phyloP scores from a whole-genome alignment of 2,113 vertebrate species.

The Ptilonorhynchus violaceus region DNA sequence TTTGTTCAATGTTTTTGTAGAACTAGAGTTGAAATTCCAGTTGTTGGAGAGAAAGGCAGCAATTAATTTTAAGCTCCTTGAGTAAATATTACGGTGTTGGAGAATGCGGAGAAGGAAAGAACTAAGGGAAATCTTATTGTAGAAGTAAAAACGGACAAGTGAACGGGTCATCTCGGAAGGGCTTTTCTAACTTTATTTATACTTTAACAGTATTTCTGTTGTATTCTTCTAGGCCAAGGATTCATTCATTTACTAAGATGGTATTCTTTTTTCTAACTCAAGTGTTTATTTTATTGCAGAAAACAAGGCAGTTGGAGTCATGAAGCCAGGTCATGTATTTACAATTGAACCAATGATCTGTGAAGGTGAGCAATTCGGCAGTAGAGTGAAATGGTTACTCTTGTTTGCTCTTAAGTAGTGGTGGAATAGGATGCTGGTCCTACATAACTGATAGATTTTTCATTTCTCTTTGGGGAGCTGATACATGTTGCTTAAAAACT shows the following conservation, averaged over 20 bases:
- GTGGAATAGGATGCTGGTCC: not conserved
- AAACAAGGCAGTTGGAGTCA: slow-evolving; percentile 98
- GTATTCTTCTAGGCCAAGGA: not conserved
- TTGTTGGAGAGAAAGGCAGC: not conserved
- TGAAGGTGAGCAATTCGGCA: slow-evolving; percentile 83
- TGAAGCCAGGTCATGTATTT: slow-evolving; percentile 97
- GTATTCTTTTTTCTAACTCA: not conserved
- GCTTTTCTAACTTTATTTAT: not conserved
- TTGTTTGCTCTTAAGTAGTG: not conserved
- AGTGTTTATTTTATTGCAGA: slow-evolving; percentile 76
- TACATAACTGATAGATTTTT: not conserved
- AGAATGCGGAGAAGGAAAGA: not conserved
- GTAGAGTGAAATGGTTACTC: not conserved
- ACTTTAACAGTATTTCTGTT: not conserved
- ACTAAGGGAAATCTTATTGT: not conserved
- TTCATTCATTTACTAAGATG: not conserved
- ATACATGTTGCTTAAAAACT: not conserved
- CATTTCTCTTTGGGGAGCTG: not conserved
- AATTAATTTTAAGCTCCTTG: not conserved
- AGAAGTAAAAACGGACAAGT: not conserved
- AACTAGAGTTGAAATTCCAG: not conserved
- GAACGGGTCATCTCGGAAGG: not conserved
- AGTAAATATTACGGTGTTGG: not conserved
- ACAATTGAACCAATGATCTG: slow-evolving; percentile 99
- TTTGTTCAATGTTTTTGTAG: not conserved